Conservation (phyloP, 2,888 invertebrate genomes). For the Leucoptera coffeella region DNA sequence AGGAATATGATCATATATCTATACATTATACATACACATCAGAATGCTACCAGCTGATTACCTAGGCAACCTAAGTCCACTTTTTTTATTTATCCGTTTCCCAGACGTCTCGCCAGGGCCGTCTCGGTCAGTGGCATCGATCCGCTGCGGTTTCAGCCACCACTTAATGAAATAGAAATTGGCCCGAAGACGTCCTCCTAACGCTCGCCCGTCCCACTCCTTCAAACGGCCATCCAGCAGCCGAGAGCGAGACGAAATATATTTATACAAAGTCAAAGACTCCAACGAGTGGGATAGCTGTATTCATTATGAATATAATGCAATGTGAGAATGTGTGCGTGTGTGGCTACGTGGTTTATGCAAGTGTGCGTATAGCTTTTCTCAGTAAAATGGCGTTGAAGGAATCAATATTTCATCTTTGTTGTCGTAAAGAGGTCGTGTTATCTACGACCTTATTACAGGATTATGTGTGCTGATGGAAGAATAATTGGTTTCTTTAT, state of each 20-base stretch:
- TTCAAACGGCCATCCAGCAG: constrained; percentile 24
- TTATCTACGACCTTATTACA: too few species aligned
- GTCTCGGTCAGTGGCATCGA: constrained; percentile 31
- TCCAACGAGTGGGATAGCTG: constrained; percentile 48
- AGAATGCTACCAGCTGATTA: too few species aligned
- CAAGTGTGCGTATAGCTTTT: constrained; percentile 34
- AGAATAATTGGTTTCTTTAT: too few species aligned
- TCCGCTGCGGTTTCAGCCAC: constrained; percentile 39
- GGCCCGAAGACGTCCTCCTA: constrained; percentile 46
- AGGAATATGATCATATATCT: too few species aligned
- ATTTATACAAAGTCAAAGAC: constrained; percentile 53
- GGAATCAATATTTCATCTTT: constrained; percentile 51
- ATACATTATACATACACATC: too few species aligned
- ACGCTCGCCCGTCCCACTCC: constrained; percentile 37
- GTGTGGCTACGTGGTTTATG: constrained; percentile 23
- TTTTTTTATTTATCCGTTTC: too few species aligned
- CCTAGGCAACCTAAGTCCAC: too few species aligned
- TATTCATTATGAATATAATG: constrained; percentile 55
- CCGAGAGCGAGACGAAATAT: constrained; percentile 40
- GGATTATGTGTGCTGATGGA: too few species aligned
- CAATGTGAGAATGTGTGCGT: constrained; percentile 43
- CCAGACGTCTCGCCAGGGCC: too few species aligned
- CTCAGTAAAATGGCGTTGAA: constrained; percentile 21
- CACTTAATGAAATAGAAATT: constrained; percentile 52
- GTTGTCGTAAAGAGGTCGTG: constrained; percentile 7